Percentiles rank a stretch among this genome's conserved stretches.
Evolutionary conservation across 2,797 vertebrate species (phyloP).

Genomic region (Danio aesculapii): DNA sequence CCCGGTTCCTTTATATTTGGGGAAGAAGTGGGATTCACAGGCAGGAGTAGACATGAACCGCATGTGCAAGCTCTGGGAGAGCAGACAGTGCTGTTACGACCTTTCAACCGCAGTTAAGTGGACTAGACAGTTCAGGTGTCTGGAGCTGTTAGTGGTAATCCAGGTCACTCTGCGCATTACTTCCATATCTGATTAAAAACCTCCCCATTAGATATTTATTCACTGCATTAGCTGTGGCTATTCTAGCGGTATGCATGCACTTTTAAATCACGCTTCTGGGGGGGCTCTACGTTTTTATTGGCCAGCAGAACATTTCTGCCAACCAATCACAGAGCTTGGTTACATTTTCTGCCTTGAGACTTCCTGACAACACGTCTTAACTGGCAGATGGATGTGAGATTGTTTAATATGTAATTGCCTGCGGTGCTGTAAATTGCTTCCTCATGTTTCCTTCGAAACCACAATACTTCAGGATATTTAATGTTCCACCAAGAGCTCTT

Average conservation of each 20-base stretch:
- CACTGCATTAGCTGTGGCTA: constrained; percentile 59
- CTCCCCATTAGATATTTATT: constrained; percentile 68
- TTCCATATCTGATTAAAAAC: constrained; percentile 60
- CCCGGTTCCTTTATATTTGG: neutral
- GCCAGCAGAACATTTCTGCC: constrained; percentile 30
- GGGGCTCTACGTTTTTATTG: constrained; percentile 52
- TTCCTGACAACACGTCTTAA: constrained; percentile 58
- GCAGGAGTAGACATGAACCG: neutral
- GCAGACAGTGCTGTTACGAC: neutral
- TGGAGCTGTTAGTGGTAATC: constrained; percentile 52
- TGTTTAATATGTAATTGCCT: constrained; percentile 66
- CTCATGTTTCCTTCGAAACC: constrained; percentile 58
- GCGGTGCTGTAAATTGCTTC: constrained; percentile 62
- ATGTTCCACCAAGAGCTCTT: constrained; percentile 33
- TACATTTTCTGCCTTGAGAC: constrained; percentile 47
- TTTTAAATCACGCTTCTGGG: constrained; percentile 56
- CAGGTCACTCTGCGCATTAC: constrained; percentile 53
- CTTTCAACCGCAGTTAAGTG: constrained; percentile 38
- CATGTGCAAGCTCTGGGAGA: neutral
- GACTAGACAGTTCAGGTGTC: constrained; percentile 32
- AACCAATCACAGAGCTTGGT: constrained; percentile 56
- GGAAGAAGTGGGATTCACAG: neutral
- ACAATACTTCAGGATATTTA: constrained; percentile 43
- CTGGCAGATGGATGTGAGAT: constrained; percentile 51
- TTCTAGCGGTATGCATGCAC: constrained; percentile 40